Conservation (phyloP, 2,797 vertebrate genomes). For the Acanthurus tractus region DNA sequence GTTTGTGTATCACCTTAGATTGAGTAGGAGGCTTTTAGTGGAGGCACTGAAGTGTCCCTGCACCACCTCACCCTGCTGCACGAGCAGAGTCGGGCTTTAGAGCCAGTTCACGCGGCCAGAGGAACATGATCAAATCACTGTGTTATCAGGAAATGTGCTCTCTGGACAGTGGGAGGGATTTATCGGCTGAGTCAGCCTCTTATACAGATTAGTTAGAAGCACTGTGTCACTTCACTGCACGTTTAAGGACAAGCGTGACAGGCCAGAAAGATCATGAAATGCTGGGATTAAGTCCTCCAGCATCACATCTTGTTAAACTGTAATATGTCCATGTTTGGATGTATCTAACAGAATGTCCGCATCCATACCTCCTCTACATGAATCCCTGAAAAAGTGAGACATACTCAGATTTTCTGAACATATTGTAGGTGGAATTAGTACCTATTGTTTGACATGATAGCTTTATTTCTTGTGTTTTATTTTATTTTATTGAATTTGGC, state of each 20-base stretch:
- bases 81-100: conserved; percentile 21
- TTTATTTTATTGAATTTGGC: not conserved
- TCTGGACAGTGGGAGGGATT: conserved; percentile 43
- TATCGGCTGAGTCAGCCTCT: conserved; percentile 71
- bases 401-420: not conserved
- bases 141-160: conserved; percentile 56
- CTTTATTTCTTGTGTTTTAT: conserved; percentile 4
- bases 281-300: conserved; percentile 35
- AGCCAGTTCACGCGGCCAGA: conserved; percentile 26
- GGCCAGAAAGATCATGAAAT: conserved; percentile 25
- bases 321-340: too few species aligned
- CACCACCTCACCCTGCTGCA: conserved; percentile 27
- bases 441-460: not conserved
- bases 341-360: not conserved
- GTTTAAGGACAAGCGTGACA: conserved; percentile 62
- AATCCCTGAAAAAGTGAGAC: conserved; percentile 1
- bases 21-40: conserved; percentile 43
- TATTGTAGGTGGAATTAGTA: not conserved
- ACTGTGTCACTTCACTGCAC: conserved; percentile 50
- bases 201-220: conserved; percentile 57
- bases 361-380: not conserved
- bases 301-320: conserved; percentile 3
- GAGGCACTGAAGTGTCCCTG: conserved; percentile 34
- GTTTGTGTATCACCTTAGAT: conserved; percentile 8
- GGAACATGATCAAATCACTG: conserved; percentile 49